Base-by-base conservation (phyloP, 2,888 invertebrate genomes). In the Lacanobia oleracea region DNA sequence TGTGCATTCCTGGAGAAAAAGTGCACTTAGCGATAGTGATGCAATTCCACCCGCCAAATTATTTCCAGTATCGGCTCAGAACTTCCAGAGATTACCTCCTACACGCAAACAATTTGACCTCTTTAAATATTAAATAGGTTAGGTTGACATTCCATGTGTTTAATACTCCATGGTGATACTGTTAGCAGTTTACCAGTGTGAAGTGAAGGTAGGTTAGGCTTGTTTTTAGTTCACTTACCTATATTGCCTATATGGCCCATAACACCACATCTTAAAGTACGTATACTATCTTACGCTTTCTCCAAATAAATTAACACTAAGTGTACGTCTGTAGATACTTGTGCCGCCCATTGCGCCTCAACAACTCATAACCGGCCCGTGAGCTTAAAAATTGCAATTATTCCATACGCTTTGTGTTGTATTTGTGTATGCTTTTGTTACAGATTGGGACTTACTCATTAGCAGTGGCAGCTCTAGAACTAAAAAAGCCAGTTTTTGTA, bases 401-500 rank as follows among this genome's bases (percentile, higher is more conserved):
- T 21, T 51, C n/a, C 21, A 14, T 67, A 5, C 14, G 67, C 18
- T 21, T 53, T 56, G 59, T 59, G 9, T 45, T 53, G 16, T 73
- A 21, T 21, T 23, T 23, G 8, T 63, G 4, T 23, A 21, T 53
- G 18, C 57, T 74, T 66, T 76, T 60, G 37, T 79, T 79, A 18
- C 85, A 99, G 97, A 97, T 75, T 45, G 75, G 75, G 62, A 98
- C 97, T 59, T 98, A 98, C 89, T 97, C 98, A 5, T 96, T 98
- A 95, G 98, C 98, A 6, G 96, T 99, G 86, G 98, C 98, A 90
- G 98, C 99, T 0, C 96, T 97, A 79, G 98, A 98, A 94, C 97
- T 99, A 94, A 99, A 99, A 89, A 99, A 99, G 91, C 99, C 99
- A 0, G 98, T 99, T 69, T 99, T 99, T 92, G 99, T 99, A 0